These are phyloP conservation scores for Achlya flavicornis DNA, from an alignment of 2,888 invertebrate species.

Conservation along the genomic window DNA sequence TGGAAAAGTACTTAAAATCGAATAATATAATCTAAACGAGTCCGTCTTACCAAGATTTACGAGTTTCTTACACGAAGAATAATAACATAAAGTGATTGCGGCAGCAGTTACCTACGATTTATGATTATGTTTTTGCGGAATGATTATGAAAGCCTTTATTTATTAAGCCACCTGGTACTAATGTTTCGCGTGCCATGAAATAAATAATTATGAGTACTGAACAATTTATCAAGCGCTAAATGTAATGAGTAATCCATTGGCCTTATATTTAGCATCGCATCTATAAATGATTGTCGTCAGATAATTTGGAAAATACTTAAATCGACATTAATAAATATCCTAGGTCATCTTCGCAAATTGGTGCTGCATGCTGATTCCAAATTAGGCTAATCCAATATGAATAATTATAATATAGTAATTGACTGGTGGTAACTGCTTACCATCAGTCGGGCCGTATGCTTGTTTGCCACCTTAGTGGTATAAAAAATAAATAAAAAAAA, in stretches of 20 bases:
- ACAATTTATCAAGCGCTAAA: neutral
- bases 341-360: too few relatives aligned
- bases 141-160: conserved; percentile 3
- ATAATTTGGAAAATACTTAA: too few relatives aligned
- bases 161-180: neutral
- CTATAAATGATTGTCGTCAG: too few relatives aligned
- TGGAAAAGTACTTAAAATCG: neutral
- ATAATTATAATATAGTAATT: too few relatives aligned
- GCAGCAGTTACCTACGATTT: conserved; percentile 2
- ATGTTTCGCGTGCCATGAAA: neutral
- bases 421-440: too few relatives aligned
- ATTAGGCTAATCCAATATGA: too few relatives aligned
- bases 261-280: too few relatives aligned
- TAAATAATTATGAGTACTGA: neutral
- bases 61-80: conserved; percentile 6
- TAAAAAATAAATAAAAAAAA: too few relatives aligned
- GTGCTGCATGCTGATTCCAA: too few relatives aligned
- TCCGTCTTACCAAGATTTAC: neutral
- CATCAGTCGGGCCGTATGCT: too few relatives aligned
- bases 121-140: neutral
- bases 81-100: neutral
- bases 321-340: too few relatives aligned
- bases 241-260: neutral
- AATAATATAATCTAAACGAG: conserved; percentile 5
- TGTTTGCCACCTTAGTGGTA: too few relatives aligned